A percentile compares a stretch with the other conserved stretches of the same genome.
Conservation (phyloP, 2,888 invertebrate species). For the Charanyca ferruginea region DNA sequence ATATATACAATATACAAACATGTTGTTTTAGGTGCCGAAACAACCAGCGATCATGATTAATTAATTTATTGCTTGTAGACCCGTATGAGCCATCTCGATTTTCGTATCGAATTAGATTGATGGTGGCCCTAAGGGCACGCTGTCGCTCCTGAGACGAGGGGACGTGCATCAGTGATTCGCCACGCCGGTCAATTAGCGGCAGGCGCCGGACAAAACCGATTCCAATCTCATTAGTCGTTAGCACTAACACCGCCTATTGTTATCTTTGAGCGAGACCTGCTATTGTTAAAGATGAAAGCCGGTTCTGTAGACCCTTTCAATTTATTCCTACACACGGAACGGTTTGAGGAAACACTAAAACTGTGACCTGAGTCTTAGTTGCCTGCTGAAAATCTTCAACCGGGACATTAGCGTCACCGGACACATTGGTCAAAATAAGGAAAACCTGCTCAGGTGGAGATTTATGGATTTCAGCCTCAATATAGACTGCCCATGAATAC, state of each 20-base stretch:
- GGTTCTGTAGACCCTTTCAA: slow-evolving; percentile 56
- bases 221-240: slow-evolving; percentile 74
- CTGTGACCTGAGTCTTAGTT: not conserved
- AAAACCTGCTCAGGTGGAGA: not conserved
- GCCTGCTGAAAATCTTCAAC: no score
- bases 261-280: slow-evolving; percentile 67
- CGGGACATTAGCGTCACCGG: no score
- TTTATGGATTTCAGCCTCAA: not conserved
- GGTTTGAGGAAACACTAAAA: not conserved
- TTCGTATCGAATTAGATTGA: slow-evolving; percentile 76
- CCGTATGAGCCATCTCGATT: slow-evolving; percentile 72
- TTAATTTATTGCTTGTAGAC: slow-evolving; percentile 45
- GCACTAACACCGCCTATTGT: slow-evolving; percentile 73
- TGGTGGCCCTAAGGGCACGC: slow-evolving; percentile 73
- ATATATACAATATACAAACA: slow-evolving; percentile 33
- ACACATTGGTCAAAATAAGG: not conserved
- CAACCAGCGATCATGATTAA: slow-evolving; percentile 28
- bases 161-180: slow-evolving; percentile 86
- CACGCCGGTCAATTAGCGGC: slow-evolving; percentile 84
- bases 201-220: slow-evolving; percentile 71
- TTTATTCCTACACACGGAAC: slow-evolving; percentile 52
- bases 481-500: not conserved
- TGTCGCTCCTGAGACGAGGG: slow-evolving; percentile 70
- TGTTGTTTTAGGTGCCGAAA: slow-evolving; percentile 17
- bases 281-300: slow-evolving; percentile 70